phyloP scores from a whole-genome alignment of 2,888 invertebrate genomes.

The Harpalus rubripes region DNA sequence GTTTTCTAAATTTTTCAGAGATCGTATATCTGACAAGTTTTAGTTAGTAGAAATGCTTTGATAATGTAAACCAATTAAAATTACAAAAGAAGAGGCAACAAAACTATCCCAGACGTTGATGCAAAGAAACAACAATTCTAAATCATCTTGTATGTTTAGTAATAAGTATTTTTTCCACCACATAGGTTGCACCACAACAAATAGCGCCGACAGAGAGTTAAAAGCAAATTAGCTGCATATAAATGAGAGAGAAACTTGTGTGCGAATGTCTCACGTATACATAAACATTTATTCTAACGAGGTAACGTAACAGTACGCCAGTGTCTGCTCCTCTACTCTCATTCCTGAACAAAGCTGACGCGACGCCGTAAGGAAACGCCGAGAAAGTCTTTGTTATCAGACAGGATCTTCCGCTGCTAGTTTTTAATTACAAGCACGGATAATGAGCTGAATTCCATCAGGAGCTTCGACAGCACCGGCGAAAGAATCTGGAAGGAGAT shows the following conservation, averaged over 20 bases:
- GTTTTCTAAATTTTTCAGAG: too few species aligned
- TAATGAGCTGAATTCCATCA: constrained; percentile 69
- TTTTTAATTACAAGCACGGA: constrained; percentile 68
- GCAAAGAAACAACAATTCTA: too few species aligned
- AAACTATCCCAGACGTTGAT: too few species aligned
- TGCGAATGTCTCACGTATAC: constrained; percentile 59
- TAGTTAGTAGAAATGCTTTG: too few species aligned
- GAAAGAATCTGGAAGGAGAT: constrained; percentile 59
- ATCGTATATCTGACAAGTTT: too few species aligned
- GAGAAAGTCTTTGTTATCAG: constrained; percentile 64
- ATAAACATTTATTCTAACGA: constrained; percentile 66
- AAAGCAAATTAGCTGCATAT: constrained; percentile 58
- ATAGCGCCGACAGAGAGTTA: constrained; percentile 24
- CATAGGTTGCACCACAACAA: constrained; percentile 8
- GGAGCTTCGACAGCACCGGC: constrained; percentile 60
- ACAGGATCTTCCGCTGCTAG: constrained; percentile 66
- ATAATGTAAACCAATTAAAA: too few species aligned
- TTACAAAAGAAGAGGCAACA: too few species aligned
- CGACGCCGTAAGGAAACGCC: constrained; percentile 57
- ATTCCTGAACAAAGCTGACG: constrained; percentile 50
- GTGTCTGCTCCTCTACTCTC: constrained; percentile 19
- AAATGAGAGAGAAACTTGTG: constrained; percentile 47
- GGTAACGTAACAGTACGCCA: constrained; percentile 59
- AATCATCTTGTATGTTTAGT: too few species aligned
- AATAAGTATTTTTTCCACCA: too few species aligned